Evolutionary conservation across 2,888 invertebrate species (phyloP), one percentile per base, ranked within the genome.

Genomic region (Agrilus biguttatus): DNA sequence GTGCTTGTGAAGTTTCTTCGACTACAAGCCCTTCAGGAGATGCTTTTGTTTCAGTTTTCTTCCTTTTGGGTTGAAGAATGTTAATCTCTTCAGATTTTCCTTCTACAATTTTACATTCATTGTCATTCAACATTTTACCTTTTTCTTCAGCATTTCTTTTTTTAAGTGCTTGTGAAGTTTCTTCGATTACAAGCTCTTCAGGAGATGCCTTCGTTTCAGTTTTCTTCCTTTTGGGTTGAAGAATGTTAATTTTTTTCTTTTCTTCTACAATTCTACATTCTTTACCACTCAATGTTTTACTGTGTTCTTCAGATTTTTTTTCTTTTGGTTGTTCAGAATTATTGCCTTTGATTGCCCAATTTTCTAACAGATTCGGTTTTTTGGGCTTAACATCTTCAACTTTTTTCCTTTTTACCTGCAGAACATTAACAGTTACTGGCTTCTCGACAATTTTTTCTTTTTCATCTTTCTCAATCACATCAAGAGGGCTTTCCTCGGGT

Each of bases 151-250:
- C 32, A 21, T 40, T 39, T 23, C 12, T 7, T 23, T 34, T n/a
- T 3, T 36, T 36, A 14, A 21, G 17, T 17, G 17, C 17, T 17
- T 17, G 3, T 28, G 14, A 34, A 64, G 65, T 65, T 36, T 62
- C 53, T 45, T 60, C n/a, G n/a, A 7, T 37, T 17, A 41, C 23
- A 32, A 38, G 44, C 12, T 47, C 78, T 41, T 72, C 75, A 40
- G 7, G 78, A 68, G 78, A 59, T 50, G 74, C 70, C 17, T 78
- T 73, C 51, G 78, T 76, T 54, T 74, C 73, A 8, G 75, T 70
- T 6, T 34, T 19, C 5, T 14, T 36, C 6, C 14, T 36, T 36
- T 8, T 36, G 14, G 14, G 14, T 17, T 36, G 14, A 36, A 17
- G 36, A 8, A 36, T 39, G 19, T 39, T 39, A 8, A 17, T 12